Base-by-base conservation (phyloP, 2,888 invertebrate species). In the Caenorhabditis sp. region DNA sequence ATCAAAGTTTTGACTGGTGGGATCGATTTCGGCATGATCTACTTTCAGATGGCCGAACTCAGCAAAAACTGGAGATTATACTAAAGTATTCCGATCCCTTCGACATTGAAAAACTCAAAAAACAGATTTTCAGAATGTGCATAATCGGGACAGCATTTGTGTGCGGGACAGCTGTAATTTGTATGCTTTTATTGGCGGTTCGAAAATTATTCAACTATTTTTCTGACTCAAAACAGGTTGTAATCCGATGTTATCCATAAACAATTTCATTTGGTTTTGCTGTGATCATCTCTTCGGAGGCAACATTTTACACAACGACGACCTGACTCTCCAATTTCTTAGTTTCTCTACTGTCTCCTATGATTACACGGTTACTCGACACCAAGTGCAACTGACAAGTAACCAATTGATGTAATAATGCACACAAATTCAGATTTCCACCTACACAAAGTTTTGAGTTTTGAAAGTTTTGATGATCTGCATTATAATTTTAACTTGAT, bases 71-170 rank as follows among this genome's bases (percentile, higher is more conserved):
- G 35, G 77, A 77, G 26, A 77, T 77, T 16, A 77, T 77, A 56
- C 31, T 77, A 31, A 77, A 69, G 76, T 77, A 66, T 12, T 38
- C 2, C 2, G 12, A 38, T 7, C 2, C 4, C 38, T 38, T 38
- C 12, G 19, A 38, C 7, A 19, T 22, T 14, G 31, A 28, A 19
- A 47, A n/a, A 19, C 12, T 19, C 14, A 19, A 14, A 47, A 19
- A n/a, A n/a, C n/a, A n/a, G n/a, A n/a, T 19, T 77, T 69, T n/a
- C 69, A 77, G 76, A 77, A 77, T 77, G 77, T 77, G 77, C 19
- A 70, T 77, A 54, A 77, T 77, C 19, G 77, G 77, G 5, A 77
- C 77, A 22, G 47, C 77, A 28, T 77, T 77, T 31, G 77, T 77
- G 0, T 77, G 77, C 56, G 77, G 69, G 35, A 77, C 77, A 7